Base-by-base conservation (phyloP, 2,113 vertebrate genomes). In the Zosterops pallidus region DNA sequence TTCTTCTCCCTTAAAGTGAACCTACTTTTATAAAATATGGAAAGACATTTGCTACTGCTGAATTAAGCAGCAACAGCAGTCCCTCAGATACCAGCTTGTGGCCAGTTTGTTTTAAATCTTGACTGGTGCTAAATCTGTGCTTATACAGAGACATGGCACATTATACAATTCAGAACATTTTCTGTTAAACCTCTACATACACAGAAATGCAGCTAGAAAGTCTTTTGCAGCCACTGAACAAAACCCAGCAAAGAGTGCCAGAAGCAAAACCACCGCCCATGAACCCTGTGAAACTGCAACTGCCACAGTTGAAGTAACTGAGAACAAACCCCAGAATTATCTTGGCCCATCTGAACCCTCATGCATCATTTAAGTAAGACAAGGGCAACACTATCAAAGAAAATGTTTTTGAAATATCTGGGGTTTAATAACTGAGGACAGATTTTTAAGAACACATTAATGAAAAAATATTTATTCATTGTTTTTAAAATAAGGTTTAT, bases 401-500 rank as follows among this genome's bases (percentile, higher is more conserved):
- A 87, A 85, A 20, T 4, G 15, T 25, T 94, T 77, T 50, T 35
- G 42, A 42, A 68, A 19, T 41, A 11, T 33, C 33, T 50, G 53
- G 0, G 23, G 24, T 78, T 81, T 52, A 59, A 71, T 79, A 91
- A 60, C 14, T 31, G 23, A 59, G 42, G 29, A 88, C 37, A 80
- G 68, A 74, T 74, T 69, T 79, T 72, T 62, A 80, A 72, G 59
- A 87, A 37, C 12, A 80, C 23, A 70, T 69, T 33, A 69, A 92
- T 53, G 41, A 92, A 92, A 91, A 95, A 50, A 42, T 59, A 67
- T 67, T 88, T 86, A 67, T 88, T 87, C 0, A 3, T 37, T 69
- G 39, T 57, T 80, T 92, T 89, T 16, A 46, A 96, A 89, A 55
- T 68, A 81, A 86, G 26, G 47, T 95, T 95, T 96, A 95, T 93